Base-by-base conservation (phyloP, 2,113 vertebrate genomes). In the Pantherophis guttatus region DNA sequence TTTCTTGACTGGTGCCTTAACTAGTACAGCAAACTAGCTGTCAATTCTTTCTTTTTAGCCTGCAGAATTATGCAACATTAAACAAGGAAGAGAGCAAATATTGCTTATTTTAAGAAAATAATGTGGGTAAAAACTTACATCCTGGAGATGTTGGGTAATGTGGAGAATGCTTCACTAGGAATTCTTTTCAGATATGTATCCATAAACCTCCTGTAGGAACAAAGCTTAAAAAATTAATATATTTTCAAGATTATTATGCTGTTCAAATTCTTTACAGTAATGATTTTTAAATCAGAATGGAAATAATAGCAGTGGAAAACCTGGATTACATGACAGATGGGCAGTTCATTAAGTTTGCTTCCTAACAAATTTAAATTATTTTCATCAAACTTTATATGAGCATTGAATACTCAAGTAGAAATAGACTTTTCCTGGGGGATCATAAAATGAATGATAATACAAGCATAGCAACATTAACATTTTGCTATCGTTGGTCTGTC, bases 71-170 rank as follows among this genome's bases (percentile, higher is more conserved):
- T 3, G 3, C 17, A 81, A 39, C 70, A 81, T 81, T 21, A 81
- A 81, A 44, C 75, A 81, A 44, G n/a, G 50, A 53, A 58, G 26
- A n/a, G 52, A 55, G 29, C 17, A 57, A 55, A 9, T 33, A 87
- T 5, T 29, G 12, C 8, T 55, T 55, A 89, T 39, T 81, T 39
- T 33, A 54, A 93, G 87, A 26, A 19, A 94, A 86, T 44, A 96
- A 9, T 89, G 52, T 59, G 13, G 86, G 26, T 57, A 95, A 94
- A n/a, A 13, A 99, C 99, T 99, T 98, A 99, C 99, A 99, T 99
- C 90, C 98, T 98, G 93, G 99, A 99, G 96, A 99, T 98, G 97
- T 99, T 99, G 96, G 98, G 97, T 95, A 99, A 97, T 96, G 97
- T 97, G 95, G 98, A 97, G 93, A 99, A 99, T 26, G 98, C 98